Evolutionary conservation across 64 coral and sea anemone species (phyloP).

Genomic region (Acropora tenuis): DNA sequence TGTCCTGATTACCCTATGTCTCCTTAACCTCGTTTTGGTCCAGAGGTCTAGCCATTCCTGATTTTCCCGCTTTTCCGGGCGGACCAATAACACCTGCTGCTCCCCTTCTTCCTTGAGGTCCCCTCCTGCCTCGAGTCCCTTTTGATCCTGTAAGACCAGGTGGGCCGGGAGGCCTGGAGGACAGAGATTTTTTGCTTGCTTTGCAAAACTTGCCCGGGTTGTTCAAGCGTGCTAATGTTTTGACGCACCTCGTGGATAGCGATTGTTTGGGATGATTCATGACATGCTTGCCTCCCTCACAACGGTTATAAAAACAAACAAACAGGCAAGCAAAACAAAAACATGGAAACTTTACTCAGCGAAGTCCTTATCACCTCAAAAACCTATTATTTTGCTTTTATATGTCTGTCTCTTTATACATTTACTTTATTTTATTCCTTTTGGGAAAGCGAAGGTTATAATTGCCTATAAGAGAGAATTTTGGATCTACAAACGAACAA

Average conservation of each 20-base stretch:
- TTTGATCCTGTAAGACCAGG: constrained; percentile 4
- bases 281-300: neutral
- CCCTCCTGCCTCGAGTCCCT: constrained; percentile 7
- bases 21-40: neutral
- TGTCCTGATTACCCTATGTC: neutral
- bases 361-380: too few relatives aligned
- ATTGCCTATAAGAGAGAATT: too few relatives aligned
- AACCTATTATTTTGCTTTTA: too few relatives aligned
- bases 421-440: too few relatives aligned
- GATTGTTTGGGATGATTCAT: neutral
- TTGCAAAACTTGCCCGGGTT: constrained; percentile 5
- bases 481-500: too few relatives aligned
- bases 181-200: constrained; percentile 29
- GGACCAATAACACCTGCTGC: constrained; percentile 6
- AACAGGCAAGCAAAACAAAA: too few relatives aligned
- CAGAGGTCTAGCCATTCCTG: neutral
- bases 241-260: neutral
- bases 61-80: constrained; percentile 20
- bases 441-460: too few relatives aligned
- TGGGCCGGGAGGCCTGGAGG: constrained; percentile 6
- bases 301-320: too few relatives aligned
- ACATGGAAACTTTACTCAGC: too few relatives aligned
- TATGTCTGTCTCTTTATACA: too few relatives aligned
- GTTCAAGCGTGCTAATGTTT: neutral
- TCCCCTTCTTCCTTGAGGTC: neutral